phyloP scores from a whole-genome alignment of 2,888 invertebrate genomes.

The Temnothorax unifasciatus region DNA sequence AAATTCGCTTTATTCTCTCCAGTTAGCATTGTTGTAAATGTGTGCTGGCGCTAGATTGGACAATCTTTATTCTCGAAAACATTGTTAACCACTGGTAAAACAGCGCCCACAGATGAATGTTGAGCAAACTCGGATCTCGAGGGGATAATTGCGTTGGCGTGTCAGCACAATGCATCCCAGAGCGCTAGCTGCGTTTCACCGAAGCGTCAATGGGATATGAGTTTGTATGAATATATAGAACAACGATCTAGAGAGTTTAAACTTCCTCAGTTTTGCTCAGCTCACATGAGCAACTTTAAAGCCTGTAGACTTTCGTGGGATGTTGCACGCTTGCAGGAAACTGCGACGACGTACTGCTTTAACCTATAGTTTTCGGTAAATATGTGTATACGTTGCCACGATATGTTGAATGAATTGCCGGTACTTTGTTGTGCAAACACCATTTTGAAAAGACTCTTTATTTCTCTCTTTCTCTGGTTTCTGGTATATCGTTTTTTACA shows the following conservation, averaged over 20 bases:
- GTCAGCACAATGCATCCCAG: slow-evolving; percentile 27
- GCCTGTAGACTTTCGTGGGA: slow-evolving; percentile 19
- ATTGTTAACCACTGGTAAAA: slow-evolving; percentile 49
- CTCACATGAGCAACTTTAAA: slow-evolving; percentile 48
- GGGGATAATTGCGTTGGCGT: slow-evolving; percentile 51
- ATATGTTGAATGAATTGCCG: slow-evolving; percentile 36
- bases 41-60: not conserved
- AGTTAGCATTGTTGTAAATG: not conserved
- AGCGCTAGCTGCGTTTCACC: slow-evolving; percentile 31
- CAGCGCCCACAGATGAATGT: slow-evolving; percentile 25
- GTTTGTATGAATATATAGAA: slow-evolving; percentile 69
- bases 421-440: not conserved
- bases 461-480: not conserved
- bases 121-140: slow-evolving; percentile 33
- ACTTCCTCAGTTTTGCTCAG: slow-evolving; percentile 53
- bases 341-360: slow-evolving; percentile 35
- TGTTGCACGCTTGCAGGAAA: slow-evolving; percentile 29
- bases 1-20: not conserved
- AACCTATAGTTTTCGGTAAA: slow-evolving; percentile 35
- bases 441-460: not conserved
- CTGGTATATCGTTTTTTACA: not conserved
- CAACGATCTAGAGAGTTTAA: slow-evolving; percentile 62
- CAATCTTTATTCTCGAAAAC: slow-evolving; percentile 36
- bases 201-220: slow-evolving; percentile 15
- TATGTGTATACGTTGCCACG: not conserved